Evolutionary conservation across 2,888 invertebrate species (phyloP).

Genomic region (Drepanosiphum platanoidis): DNA sequence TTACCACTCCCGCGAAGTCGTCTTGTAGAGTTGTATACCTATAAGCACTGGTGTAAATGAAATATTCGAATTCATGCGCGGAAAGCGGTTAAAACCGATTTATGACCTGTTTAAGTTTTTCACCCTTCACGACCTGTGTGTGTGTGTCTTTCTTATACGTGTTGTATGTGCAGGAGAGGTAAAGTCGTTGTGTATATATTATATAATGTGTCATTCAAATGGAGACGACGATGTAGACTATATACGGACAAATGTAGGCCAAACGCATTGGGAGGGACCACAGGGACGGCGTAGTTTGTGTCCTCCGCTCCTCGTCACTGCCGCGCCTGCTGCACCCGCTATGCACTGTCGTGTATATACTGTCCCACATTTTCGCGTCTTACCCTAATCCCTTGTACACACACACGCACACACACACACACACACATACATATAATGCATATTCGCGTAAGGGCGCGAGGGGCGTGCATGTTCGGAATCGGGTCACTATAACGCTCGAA

Average conservation of each 20-base stretch:
- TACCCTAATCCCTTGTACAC: not conserved
- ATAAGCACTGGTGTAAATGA: not conserved
- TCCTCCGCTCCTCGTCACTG: not conserved
- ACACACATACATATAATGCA: not conserved
- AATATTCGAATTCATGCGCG: not conserved
- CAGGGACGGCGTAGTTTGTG: not conserved
- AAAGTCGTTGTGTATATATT: not conserved
- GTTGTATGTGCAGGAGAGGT: not conserved
- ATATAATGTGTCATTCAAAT: not conserved
- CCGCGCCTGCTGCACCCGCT: not conserved
- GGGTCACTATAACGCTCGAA: not conserved
- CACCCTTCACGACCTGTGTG: not conserved
- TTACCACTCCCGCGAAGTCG: not conserved
- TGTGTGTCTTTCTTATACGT: not conserved
- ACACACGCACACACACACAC: not conserved
- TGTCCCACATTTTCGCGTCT: constrained; percentile 1
- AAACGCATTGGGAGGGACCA: not conserved
- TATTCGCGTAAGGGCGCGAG: not conserved
- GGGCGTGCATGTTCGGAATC: not conserved
- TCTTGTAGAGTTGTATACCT: too few relatives aligned
- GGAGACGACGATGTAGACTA: not conserved
- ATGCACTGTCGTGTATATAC: not conserved
- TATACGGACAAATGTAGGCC: not conserved
- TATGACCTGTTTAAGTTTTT: not conserved
- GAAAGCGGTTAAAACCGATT: constrained; percentile 6